Conservation (phyloP, 2,113 vertebrate species). For the Marmota monax region DNA sequence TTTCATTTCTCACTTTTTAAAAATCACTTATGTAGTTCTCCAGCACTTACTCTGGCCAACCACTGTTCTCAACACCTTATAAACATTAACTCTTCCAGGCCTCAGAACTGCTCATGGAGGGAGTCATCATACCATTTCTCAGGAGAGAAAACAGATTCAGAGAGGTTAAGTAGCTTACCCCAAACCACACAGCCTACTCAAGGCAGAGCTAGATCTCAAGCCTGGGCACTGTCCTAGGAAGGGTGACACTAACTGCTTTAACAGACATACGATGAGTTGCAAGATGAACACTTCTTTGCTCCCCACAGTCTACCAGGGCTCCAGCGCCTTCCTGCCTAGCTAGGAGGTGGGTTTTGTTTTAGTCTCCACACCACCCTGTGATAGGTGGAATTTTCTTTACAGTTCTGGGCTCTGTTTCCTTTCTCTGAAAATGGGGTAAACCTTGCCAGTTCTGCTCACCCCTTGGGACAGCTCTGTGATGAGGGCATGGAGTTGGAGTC, state of each 20-base stretch:
- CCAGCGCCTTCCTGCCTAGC: background rate
- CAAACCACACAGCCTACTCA: background rate
- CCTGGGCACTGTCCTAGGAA: background rate
- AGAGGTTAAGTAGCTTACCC: background rate
- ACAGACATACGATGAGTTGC: background rate
- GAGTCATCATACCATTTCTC: background rate
- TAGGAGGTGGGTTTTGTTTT: background rate
- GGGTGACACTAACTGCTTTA: too few species aligned
- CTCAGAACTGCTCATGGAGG: background rate
- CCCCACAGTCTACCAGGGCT: background rate
- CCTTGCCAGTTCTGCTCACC: background rate
- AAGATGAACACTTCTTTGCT: background rate
- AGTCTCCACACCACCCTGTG: background rate
- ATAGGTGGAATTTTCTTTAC: background rate
- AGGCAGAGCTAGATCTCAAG: background rate
- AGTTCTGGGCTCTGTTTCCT: background rate
- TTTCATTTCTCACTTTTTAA: too few species aligned
- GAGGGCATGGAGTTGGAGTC: background rate
- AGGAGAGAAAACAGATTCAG: constrained; percentile 37
- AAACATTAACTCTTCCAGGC: background rate
- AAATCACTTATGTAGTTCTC: background rate
- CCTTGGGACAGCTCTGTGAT: background rate
- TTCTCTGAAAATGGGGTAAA: background rate
- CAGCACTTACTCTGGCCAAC: background rate
- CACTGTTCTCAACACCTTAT: background rate